Evolutionary conservation across 2,888 invertebrate species (phyloP), one percentile per base, ranked within the genome.

Genomic region (Drosophila falleni): DNA sequence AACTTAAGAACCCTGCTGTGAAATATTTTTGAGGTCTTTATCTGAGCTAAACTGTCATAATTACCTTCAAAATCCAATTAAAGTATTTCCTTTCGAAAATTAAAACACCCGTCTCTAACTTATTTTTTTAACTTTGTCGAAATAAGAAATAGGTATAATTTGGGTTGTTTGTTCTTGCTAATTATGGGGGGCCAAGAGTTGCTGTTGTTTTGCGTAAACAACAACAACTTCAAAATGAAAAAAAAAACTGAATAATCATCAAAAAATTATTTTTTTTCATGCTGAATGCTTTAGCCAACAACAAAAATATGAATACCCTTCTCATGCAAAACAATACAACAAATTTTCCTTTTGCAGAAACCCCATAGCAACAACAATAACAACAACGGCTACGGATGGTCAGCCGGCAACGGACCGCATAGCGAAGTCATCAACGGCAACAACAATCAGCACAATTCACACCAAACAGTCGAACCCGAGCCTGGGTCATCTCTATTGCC

Each of bases 191-290:
- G 60, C 33, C 44, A 39, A 37, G 68, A 44, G 39, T 58, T 54
- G 31, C 8, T 46, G 37, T 64, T 65, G 53, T 49, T 55, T 23
- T 33, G 50, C 10, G 68, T 31, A 51, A 56, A 15, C 49, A 59
- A 51, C 16, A 56, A 15, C 49, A 59, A 51, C 16, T 67, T 11
- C 15, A 11, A 10, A 5, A 31, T 19, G n/a, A 19, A 49, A 53
- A 62, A n/a, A 69, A 23, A 23, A 23, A 23, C 55, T 39, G 53
- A 63, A 68, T 65, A 78, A 67, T 74, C 74, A 88, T 83, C 76
- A 86, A 80, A 83, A 88, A 77, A 68, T 68, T 68, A 72, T 80
- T 86, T 79, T 51, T 78, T 71, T 78, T 73, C 63, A 80, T 83
- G 63, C 75, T 68, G 56, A 73, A 69, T 78, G 67, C 75, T 42